phyloP scores from a whole-genome alignment of 2,113 vertebrate genomes.

The Myanophis thanlyinensis region DNA sequence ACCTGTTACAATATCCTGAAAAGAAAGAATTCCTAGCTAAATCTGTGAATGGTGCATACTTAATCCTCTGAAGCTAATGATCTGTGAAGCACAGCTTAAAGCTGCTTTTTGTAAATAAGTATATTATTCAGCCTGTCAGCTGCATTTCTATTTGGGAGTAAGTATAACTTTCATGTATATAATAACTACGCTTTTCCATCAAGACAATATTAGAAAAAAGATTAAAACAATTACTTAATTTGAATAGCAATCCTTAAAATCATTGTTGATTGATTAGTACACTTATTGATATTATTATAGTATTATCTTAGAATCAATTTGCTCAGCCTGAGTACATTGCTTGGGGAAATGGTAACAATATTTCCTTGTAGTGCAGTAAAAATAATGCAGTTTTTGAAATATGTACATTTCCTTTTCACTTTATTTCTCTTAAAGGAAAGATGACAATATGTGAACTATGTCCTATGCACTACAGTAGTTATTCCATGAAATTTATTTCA shows the following conservation, averaged over 20 bases:
- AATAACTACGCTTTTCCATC: conserved; percentile 39
- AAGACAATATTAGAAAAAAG: conserved; percentile 44
- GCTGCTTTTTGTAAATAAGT: conserved; percentile 59
- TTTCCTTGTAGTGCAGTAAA: neutral
- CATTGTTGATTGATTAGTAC: neutral
- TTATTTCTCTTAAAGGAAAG: neutral
- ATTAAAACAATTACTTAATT: conserved; percentile 46
- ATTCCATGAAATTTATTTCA: neutral
- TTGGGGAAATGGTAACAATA: neutral
- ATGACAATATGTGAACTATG: neutral
- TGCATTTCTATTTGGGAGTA: conserved; percentile 25
- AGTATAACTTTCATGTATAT: conserved; percentile 39
- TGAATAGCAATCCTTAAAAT: conserved; percentile 39
- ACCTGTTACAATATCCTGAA: conserved; percentile 61
- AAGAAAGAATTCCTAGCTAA: conserved; percentile 52
- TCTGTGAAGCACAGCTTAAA: conserved; percentile 70
- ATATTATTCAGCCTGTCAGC: conserved; percentile 41
- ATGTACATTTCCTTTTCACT: neutral
- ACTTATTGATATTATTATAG: conserved; percentile 13
- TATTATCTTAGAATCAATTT: neutral
- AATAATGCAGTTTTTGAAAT: neutral
- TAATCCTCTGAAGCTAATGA: conserved; percentile 72
- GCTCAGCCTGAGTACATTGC: neutral
- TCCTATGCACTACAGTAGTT: neutral
- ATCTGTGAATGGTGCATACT: conserved; percentile 57